Percentiles rank a stretch among this genome's conserved stretches.
phyloP scores from a whole-genome alignment of 2,888 invertebrate genomes.

The Volucella inanis region DNA sequence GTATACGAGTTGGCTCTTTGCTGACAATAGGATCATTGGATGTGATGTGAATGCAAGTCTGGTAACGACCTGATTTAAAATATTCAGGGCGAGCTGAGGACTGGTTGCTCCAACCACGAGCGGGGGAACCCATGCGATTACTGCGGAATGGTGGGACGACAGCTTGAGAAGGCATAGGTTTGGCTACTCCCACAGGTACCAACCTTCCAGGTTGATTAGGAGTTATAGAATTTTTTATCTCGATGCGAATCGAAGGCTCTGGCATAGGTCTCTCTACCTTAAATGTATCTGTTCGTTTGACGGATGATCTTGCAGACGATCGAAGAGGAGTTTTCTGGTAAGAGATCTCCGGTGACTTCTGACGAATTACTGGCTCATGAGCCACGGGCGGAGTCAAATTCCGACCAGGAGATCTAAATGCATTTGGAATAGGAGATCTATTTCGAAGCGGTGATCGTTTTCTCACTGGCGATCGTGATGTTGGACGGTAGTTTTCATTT shows the following conservation, averaged over 20 bases:
- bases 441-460: conserved; percentile 73
- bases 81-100: conserved; percentile 19
- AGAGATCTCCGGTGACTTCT: conserved; percentile 69
- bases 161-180: conserved; percentile 79
- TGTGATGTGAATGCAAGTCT: conserved; percentile 80
- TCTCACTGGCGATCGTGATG: conserved; percentile 80
- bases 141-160: conserved; percentile 30
- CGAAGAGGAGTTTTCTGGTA: conserved; percentile 42
- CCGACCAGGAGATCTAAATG: conserved; percentile 77
- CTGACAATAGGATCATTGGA: conserved; percentile 30
- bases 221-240: conserved; percentile 82
- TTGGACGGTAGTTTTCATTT: conserved; percentile 81
- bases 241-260: conserved; percentile 80
- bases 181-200: conserved; percentile 82
- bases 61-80: conserved; percentile 77
- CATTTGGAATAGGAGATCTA: conserved; percentile 75
- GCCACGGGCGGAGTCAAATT: conserved; percentile 43
- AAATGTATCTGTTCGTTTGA: conserved; percentile 75
- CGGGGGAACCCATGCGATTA: conserved; percentile 68
- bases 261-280: conserved; percentile 70
- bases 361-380: conserved; percentile 77
- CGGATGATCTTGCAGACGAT: conserved; percentile 44
- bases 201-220: conserved; percentile 81
- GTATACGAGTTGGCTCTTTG: conserved; percentile 62
- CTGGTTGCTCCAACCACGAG: conserved; percentile 57